phyloP scores from a whole-genome alignment of 2,113 vertebrate genomes.

The Protobothrops flavoviridis region DNA sequence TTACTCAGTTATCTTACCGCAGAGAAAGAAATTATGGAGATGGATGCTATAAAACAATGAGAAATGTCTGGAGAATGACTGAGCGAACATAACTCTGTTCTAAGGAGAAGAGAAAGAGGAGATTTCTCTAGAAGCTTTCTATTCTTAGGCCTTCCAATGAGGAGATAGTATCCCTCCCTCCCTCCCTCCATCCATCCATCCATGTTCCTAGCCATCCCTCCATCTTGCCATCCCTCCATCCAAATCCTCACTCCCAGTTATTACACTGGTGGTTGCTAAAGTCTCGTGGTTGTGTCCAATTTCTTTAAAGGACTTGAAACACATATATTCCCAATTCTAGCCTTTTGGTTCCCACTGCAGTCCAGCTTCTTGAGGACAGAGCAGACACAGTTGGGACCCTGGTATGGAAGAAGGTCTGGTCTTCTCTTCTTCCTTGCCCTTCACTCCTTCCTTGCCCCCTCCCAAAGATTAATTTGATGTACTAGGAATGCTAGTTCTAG shows the following conservation, averaged over 20 bases:
- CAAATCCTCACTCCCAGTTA: no score
- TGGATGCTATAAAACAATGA: not conserved
- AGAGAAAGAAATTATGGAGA: conserved; percentile 30
- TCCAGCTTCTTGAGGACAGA: not conserved
- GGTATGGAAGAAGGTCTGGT: no score
- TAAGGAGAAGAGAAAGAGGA: not conserved
- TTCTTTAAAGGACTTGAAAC: not conserved
- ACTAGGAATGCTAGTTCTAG: conserved; percentile 19
- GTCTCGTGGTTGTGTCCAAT: not conserved
- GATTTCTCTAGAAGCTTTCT: not conserved
- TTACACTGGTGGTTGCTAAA: not conserved
- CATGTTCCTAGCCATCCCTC: not conserved
- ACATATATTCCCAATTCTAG: not conserved
- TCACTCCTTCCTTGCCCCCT: conserved; percentile 28
- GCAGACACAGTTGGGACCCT: not conserved
- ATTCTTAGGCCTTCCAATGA: not conserved
- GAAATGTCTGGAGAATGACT: not conserved
- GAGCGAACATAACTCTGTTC: not conserved
- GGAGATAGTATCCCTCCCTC: not conserved
- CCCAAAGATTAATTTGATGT: conserved; percentile 25
- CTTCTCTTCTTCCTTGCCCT: not conserved
- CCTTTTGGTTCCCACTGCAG: not conserved
- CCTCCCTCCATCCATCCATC: no score
- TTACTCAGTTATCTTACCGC: conserved; percentile 25
- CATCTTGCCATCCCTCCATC: not conserved